These are phyloP conservation scores for Aphelenchoides besseyi DNA, from an alignment of 1,140 invertebrate species.

Conservation along the genomic window DNA sequence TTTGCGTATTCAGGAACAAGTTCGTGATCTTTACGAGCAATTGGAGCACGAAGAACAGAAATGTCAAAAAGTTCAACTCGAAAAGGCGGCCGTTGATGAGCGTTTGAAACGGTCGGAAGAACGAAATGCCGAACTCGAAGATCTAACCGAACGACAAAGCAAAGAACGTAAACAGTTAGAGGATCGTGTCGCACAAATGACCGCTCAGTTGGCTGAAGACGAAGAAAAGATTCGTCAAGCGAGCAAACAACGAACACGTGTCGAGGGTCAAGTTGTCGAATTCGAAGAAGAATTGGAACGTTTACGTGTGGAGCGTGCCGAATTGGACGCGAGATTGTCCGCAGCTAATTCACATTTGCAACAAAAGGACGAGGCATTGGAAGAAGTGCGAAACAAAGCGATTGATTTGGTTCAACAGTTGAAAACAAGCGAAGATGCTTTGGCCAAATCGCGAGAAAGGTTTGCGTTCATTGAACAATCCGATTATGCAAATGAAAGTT, in stretches of 20 bases:
- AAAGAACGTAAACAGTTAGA: conserved; percentile 93
- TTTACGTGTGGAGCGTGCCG: conserved; percentile 77
- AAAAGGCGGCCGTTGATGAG: conserved; percentile 87
- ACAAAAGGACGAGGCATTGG: conserved; percentile 85
- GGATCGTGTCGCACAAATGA: conserved; percentile 82
- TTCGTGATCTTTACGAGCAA: conserved; percentile 58
- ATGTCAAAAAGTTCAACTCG: conserved; percentile 90
- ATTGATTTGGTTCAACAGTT: conserved; percentile 85
- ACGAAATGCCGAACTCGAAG: conserved; percentile 75
- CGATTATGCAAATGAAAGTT: conserved; percentile 9
- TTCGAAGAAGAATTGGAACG: conserved; percentile 84
- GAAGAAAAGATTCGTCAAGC: conserved; percentile 97
- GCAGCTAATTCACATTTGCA: conserved; percentile 88
- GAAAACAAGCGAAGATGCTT: conserved; percentile 70
- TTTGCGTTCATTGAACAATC: background rate
- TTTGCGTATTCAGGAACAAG: background rate
- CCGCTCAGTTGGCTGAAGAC: conserved; percentile 86
- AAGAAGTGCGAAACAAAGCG: conserved; percentile 81
- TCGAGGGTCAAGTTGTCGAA: conserved; percentile 71
- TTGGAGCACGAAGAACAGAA: conserved; percentile 94
- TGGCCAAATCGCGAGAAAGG: background rate
- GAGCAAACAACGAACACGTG: conserved; percentile 76
- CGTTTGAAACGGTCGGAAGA: conserved; percentile 95
- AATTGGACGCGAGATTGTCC: conserved; percentile 71
- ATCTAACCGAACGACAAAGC: conserved; percentile 68